Evolutionary conservation across 30 jellyfish, hydroid and myxozoan species (phyloP).

Genomic region (Cassiopea xamachana): DNA sequence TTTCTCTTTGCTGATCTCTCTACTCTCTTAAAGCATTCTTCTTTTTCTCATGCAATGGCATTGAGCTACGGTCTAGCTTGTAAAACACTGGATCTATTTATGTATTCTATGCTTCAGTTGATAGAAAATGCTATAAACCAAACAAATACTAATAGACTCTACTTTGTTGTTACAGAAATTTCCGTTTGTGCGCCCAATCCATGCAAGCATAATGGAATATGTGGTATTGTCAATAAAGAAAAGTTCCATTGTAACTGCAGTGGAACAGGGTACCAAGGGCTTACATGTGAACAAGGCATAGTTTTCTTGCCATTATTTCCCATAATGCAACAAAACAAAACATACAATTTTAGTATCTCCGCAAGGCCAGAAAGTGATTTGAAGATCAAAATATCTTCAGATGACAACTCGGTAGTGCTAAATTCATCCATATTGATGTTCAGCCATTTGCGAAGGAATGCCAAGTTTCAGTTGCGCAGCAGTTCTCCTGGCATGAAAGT

Average conservation of each 20-base stretch:
- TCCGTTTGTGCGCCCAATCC: slow-evolving; percentile 79
- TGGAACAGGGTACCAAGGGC: slow-evolving; percentile 63
- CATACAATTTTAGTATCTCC: slow-evolving; percentile 11
- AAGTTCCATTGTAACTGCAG: slow-evolving; percentile 53
- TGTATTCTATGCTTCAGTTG: background rate
- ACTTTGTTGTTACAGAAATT: slow-evolving; percentile 34
- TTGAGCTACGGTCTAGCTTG: too few species aligned
- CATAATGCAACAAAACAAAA: background rate
- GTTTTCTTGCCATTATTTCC: slow-evolving; percentile 51
- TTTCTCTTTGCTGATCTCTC: too few species aligned
- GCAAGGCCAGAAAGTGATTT: slow-evolving; percentile 59
- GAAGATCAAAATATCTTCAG: slow-evolving; percentile 17
- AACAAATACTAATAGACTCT: background rate
- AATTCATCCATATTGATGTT: slow-evolving; percentile 42
- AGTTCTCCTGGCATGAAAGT: slow-evolving; percentile 32
- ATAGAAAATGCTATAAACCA: background rate
- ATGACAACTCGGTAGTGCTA: background rate
- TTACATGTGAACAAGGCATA: slow-evolving; percentile 55
- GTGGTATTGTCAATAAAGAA: slow-evolving; percentile 7
- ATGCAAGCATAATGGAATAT: slow-evolving; percentile 65
- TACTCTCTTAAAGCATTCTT: too few species aligned
- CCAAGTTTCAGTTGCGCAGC: background rate
- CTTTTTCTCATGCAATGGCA: too few species aligned
- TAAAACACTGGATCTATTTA: too few species aligned
- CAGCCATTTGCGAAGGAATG: background rate